Base-by-base conservation (phyloP, 2,113 vertebrate species). In the Rhineura floridana region DNA sequence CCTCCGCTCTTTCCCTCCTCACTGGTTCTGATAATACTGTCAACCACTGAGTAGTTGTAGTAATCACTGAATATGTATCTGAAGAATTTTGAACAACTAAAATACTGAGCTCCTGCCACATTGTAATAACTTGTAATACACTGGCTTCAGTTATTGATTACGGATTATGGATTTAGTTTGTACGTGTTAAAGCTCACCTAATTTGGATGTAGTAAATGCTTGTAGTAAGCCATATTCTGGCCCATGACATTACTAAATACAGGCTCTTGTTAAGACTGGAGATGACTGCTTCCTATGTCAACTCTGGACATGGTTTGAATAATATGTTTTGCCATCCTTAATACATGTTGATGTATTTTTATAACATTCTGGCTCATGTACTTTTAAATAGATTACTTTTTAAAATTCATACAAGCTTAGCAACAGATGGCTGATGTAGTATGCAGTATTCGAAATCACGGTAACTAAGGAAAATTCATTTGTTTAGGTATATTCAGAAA, bases 301-400 rank as follows among this genome's bases (percentile, higher is more conserved):
- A 12, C 21, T 46, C 39, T 50, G 44, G 42, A 36, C 69, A 75
- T 65, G 23, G 63, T 50, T 81, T 82, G 69, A 82, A 72, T 59
- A 42, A 72, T 70, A 72, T n/a, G 30, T 87, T 81, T 81, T 75
- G 17, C 42, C 67, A 75, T 3, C 7, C 23, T 63, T 82, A 59
- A 81, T 87, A 39, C 82, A 75, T 75, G 33, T 87, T 75, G 52
- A 82, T 73, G 30, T 73, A 87, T 82, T 82, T 87, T 82, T 82
- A 73, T 50, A 83, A 13, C 42, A 30, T 75, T 65, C 69, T 76
- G n/a, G 19, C 70, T 82, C 44, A 42, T 81, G 72, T 83, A 65
- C 81, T 88, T 83, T 87, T 73, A 76, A 83, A 88, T 82, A 88
- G 79, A 46, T 65, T 30, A 65, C 6, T 86, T 88, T 76, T 80